Base-by-base conservation (phyloP, 1,140 invertebrate genomes). In the Helicorthomorpha holstii region DNA sequence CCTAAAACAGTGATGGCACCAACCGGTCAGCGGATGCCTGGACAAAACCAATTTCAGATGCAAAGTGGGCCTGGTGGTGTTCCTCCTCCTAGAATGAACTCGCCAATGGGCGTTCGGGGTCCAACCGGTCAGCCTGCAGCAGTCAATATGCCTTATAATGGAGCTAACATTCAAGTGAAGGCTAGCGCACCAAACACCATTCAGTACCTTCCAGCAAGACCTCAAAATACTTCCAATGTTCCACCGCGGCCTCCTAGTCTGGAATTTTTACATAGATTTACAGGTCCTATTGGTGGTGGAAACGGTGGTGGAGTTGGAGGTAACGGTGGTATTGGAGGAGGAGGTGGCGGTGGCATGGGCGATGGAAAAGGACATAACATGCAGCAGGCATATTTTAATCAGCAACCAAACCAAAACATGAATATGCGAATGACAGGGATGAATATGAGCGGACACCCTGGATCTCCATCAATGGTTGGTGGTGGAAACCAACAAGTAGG, bases 101-200 rank as follows among this genome's bases (percentile, higher is more conserved):
- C 23, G 14, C n/a, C 22, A 27, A 52, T 54, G 48, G 48, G 29
- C 25, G 7, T n/a, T 10, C 16, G 44, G 12, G 23, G 48, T 7
- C 12, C 46, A 52, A 14, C 26, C 34, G 48, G 44, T 23, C 47
- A 23, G 29, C n/a, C 26, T 16, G 41, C 19, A 26, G 50, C 50
- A 52, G 38, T 50, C 27, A 43, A 55, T 50, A 47, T 57, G 34
- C 48, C 53, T 34, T 56, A 50, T 50, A 27, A 51, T 22, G 51
- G 51, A 55, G 65, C 70, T 27, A 71, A 68, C 59, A 63, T 73
- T 53, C 69, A 72, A 57, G 91, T 96, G 24, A 95, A 95, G 71
- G 83, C 91, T 1, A 93, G 84, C 69, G 91, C 91, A 1, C 92
- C 92, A 0, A 96, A 96, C 66, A 96, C 92, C 14, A 96, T 97